A percentile compares a stretch with the other conserved stretches of the same genome.
Conservation (phyloP, 2,888 invertebrate species). For the Lasioglossum lativentre region DNA sequence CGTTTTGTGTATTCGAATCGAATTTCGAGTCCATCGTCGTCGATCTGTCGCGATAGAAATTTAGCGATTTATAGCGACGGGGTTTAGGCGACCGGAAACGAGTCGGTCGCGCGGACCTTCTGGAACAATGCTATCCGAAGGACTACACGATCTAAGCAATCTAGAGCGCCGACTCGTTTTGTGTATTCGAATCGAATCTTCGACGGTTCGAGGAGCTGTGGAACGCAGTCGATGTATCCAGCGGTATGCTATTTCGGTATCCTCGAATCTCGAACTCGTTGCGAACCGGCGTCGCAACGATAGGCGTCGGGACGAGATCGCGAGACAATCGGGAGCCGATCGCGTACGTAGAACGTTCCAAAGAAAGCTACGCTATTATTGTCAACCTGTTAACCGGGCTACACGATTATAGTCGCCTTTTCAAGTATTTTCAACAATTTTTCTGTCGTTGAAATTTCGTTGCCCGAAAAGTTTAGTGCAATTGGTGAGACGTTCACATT, state of each 20-base stretch:
- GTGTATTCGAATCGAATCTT: too few species aligned
- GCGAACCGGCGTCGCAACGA: not conserved
- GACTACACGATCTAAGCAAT: too few species aligned
- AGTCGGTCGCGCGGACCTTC: too few species aligned
- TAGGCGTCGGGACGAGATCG: not conserved
- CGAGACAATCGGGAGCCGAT: not conserved
- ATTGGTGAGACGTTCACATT: not conserved
- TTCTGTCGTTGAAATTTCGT: not conserved
- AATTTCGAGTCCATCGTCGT: too few species aligned
- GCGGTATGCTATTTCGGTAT: not conserved
- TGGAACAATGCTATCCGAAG: too few species aligned
- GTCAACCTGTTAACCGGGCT: not conserved
- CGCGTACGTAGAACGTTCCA: slow-evolving; percentile 4
- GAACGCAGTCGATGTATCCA: not conserved
- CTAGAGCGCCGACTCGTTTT: too few species aligned
- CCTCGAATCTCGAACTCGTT: not conserved
- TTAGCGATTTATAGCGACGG: too few species aligned
- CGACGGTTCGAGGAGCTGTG: not conserved
- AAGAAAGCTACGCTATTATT: slow-evolving; percentile 11
- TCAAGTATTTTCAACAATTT: not conserved
- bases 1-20: not conserved
- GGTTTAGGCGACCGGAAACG: too few species aligned
- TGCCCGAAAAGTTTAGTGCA: not conserved
- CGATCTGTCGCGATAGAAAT: too few species aligned
- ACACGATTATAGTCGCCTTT: not conserved